These are phyloP conservation scores for Epirrhoe alternata DNA, from an alignment of 2,888 invertebrate genomes.

Conservation along the genomic window DNA sequence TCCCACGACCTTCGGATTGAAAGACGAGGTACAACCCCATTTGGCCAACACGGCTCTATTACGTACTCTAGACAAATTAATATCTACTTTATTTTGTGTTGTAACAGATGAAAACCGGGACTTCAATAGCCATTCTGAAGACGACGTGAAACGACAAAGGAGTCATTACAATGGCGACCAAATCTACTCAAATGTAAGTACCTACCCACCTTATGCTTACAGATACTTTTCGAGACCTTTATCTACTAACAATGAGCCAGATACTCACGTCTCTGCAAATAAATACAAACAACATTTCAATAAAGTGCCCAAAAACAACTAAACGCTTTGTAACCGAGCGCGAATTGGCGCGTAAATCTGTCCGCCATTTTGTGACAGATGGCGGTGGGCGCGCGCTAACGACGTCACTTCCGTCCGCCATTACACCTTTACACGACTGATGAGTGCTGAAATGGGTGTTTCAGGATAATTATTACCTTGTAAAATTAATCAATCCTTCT, in stretches of 20 bases:
- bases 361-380: conserved; percentile 69
- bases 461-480: conserved; percentile 19
- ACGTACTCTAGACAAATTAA: neutral
- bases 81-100: conserved; percentile 25
- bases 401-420: conserved; percentile 61
- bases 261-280: neutral
- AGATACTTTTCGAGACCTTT: too few relatives aligned
- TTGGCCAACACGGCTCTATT: too few relatives aligned
- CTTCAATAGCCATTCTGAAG: conserved; percentile 94
- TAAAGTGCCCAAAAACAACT: conserved; percentile 35
- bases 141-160: conserved; percentile 94
- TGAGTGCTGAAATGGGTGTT: conserved; percentile 37
- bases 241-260: too few relatives aligned
- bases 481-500: neutral
- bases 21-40: too few relatives aligned
- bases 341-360: conserved; percentile 64
- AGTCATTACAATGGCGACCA: conserved; percentile 95
- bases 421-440: conserved; percentile 47
- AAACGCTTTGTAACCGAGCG: conserved; percentile 49
- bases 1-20: too few relatives aligned
- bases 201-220: neutral
- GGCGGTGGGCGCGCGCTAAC: conserved; percentile 55
- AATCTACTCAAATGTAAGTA: conserved; percentile 94
- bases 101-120: conserved; percentile 94
- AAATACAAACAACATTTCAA: conserved; percentile 27